Percentiles rank a stretch among this genome's conserved stretches.
These are phyloP conservation scores for Drosophila pseudotakahashii DNA, from an alignment of 2,888 invertebrate genomes.

Conservation along the genomic window DNA sequence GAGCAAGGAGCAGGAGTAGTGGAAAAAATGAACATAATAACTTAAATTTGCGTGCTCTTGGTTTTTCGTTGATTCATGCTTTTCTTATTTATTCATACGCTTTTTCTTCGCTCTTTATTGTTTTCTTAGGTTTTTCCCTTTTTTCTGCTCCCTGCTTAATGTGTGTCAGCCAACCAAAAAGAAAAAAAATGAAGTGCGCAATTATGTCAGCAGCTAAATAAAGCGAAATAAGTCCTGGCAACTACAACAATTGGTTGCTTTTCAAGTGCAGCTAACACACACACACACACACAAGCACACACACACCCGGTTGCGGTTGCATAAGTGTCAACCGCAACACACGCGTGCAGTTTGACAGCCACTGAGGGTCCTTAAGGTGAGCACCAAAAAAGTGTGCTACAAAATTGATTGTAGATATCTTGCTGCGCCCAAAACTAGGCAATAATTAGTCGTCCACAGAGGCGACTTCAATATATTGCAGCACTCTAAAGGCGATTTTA, in stretches of 20 bases:
- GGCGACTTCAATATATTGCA: too few relatives aligned
- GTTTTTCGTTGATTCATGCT: conserved; percentile 3
- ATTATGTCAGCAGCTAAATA: conserved; percentile 60
- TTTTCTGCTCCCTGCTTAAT: conserved; percentile 34
- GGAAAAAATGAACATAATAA: conserved; percentile 11
- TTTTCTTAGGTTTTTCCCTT: conserved; percentile 14
- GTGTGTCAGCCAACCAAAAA: conserved; percentile 58
- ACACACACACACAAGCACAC: conserved; percentile 1
- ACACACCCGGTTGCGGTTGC: conserved; percentile 63
- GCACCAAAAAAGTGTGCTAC: neutral
- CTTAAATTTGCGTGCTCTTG: conserved; percentile 47
- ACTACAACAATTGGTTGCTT: conserved; percentile 54
- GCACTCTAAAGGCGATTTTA: too few relatives aligned
- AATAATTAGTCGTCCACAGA: neutral
- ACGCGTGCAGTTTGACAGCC: conserved; percentile 63
- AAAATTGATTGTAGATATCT: neutral
- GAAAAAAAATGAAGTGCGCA: conserved; percentile 34
- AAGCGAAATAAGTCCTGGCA: conserved; percentile 4
- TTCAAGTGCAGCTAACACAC: conserved; percentile 25
- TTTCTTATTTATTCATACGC: conserved; percentile 3
- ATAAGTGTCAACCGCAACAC: conserved; percentile 69
- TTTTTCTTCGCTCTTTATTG: conserved; percentile 28
- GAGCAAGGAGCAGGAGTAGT: neutral
- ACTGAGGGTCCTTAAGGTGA: conserved; percentile 10
- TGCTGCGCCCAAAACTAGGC: neutral